A percentile compares a stretch with the other conserved stretches of the same genome.
Evolutionary conservation across 1,140 invertebrate species (phyloP).

Genomic region (Drosophila cardini): DNA sequence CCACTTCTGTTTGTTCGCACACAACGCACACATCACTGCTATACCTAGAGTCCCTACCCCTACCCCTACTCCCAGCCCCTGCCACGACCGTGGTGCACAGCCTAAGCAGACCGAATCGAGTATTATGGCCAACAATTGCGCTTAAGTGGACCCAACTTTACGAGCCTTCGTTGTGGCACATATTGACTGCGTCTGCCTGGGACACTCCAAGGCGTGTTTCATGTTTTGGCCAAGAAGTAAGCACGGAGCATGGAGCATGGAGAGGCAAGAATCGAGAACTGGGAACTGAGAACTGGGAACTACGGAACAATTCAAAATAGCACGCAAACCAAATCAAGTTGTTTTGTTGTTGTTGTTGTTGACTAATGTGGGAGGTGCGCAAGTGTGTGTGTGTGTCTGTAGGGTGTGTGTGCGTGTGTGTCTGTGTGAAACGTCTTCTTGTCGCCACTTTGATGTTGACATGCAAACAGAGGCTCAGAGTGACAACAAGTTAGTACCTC

Average conservation of each 20-base stretch:
- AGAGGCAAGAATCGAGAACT: neutral
- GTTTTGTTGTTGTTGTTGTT: constrained; percentile 9
- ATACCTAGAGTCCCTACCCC: neutral
- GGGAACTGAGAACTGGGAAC: neutral
- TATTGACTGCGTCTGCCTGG: constrained; percentile 9
- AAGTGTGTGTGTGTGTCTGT: constrained; percentile 8
- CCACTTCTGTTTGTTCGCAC: constrained; percentile 40
- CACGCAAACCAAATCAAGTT: constrained; percentile 78
- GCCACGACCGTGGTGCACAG: no score
- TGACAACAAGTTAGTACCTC: constrained; percentile 31
- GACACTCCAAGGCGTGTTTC: constrained; percentile 36
- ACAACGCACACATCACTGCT: constrained; percentile 13
- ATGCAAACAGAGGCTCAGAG: constrained; percentile 40
- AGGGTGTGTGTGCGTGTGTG: constrained; percentile 1
- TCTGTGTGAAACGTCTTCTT: constrained; percentile 39
- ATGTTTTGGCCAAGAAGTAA: constrained; percentile 16
- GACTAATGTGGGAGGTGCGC: neutral
- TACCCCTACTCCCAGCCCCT: neutral
- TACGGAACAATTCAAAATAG: constrained; percentile 68
- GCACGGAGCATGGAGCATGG: no score
- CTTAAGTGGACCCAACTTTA: constrained; percentile 79
- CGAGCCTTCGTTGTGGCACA: constrained; percentile 55
- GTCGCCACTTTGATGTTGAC: constrained; percentile 48
- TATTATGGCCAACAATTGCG: constrained; percentile 80
- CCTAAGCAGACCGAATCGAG: constrained; percentile 33